Evolutionary conservation across 2,797 vertebrate species (phyloP), one percentile per base, ranked within the genome.

Genomic region (Acipenser oxyrinchus): DNA sequence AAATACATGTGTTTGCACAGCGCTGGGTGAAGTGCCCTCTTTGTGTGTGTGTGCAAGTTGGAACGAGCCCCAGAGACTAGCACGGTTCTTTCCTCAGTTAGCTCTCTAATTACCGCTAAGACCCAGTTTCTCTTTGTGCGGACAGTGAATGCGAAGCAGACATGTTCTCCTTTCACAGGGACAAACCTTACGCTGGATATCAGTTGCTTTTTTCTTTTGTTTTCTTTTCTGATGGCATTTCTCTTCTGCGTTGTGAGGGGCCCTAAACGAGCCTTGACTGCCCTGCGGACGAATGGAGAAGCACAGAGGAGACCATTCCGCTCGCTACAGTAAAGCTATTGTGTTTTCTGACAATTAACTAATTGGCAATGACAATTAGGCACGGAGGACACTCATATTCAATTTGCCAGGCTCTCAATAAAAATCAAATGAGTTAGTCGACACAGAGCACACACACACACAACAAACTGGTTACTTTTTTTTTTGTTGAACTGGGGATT

Each of bases 321-420:
- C 88, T 85, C 90, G 92, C 92, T 93, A 92, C 92, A 89, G 90
- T 89, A 89, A 85, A 86, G 86, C 92, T 91, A 94, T 98, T 97
- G 94, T 96, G 87, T 81, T 72, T 77, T 82, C 86, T 78, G 83
- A 93, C 91, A 93, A 94, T 89, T 91, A 89, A 86, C 93, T 98
- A 96, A 97, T 97, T 97, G 95, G 93, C 79, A 75, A 87, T 85
- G 94, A 96, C 95, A 97, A 96, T 95, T 83, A 92, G 86, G 91
- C 83, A 76, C 77, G 85, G 83, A 85, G 75, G 68, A 74, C 83
- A 80, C 87, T 86, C 88, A 87, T 87, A 89, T 89, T 89, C 88
- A 87, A 93, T 91, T 93, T 83, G 84, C 65, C 78, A 68, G 80
- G 79, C 78, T 79, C 70, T 82, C 77, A 68, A 84, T 81, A 73